These are phyloP conservation scores for Tillus elongatus DNA, from an alignment of 2,888 invertebrate species.

Conservation along the genomic window DNA sequence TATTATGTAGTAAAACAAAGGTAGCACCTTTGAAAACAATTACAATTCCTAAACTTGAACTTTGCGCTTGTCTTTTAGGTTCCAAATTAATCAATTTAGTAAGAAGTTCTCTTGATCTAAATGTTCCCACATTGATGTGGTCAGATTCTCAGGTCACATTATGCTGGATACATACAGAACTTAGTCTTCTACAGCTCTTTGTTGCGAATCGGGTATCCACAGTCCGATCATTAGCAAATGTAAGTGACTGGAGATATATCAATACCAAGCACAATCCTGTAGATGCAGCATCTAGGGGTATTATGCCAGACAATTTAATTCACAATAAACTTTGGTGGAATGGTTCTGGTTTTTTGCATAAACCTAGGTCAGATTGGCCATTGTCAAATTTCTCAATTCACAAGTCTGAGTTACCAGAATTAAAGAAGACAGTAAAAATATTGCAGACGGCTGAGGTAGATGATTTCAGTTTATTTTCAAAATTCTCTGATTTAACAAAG, in stretches of 20 bases:
- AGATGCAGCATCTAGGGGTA: constrained; percentile 6
- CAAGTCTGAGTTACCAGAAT: neutral
- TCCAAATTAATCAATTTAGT: constrained; percentile 4
- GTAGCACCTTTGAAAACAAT: constrained; percentile 1
- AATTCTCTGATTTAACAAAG: neutral
- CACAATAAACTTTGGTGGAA: constrained; percentile 6
- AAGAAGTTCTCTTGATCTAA: neutral
- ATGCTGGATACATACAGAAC: constrained; percentile 3
- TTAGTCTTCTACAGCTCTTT: neutral
- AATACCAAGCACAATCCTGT: constrained; percentile 3
- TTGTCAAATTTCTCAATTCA: neutral
- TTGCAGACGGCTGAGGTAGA: neutral
- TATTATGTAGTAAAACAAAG: neutral
- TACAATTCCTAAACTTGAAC: constrained; percentile 5
- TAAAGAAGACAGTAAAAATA: constrained; percentile 5
- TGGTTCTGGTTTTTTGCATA: constrained; percentile 2
- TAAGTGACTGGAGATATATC: neutral
- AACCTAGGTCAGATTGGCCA: neutral
- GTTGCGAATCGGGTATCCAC: constrained; percentile 7
- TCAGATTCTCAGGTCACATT: constrained; percentile 4
- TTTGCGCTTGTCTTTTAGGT: constrained; percentile 7
- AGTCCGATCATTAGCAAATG: neutral
- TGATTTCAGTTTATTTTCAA: constrained; percentile 5
- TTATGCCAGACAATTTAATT: neutral
- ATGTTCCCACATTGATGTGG: neutral